Base-by-base conservation (phyloP, 2,797 vertebrate species). In the Monodelphis domestica region DNA sequence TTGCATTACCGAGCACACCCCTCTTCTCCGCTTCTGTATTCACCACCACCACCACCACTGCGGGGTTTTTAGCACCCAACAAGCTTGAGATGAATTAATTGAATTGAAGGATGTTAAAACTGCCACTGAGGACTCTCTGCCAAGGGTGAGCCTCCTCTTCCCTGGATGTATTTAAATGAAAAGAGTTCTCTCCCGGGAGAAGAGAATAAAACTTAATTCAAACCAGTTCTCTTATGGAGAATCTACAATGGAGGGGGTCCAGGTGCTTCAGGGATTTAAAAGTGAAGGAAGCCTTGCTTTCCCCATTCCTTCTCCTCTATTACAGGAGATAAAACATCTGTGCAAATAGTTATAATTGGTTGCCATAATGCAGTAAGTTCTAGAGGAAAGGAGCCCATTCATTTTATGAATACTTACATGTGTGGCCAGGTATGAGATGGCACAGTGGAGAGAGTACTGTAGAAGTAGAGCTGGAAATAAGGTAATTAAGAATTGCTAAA, bases 11-110 rank as follows among this genome's bases (percentile, higher is more conserved):
- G 88, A 91, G 90, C 54, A 53, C 63, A 53, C 53, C 95, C 96
- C 95, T 95, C 70, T 33, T 55, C 90, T 97, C 88, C 55, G 38
- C 53, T 92, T 95, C 93, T 70, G 92, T 90, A 89, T 94, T 97
- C 5, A 55, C 92, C 89, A 14, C 33, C 89, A 92, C 33, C 89
- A 92, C 78, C 50, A 89, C 87, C 90, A 91, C 4, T 38, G 2
- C 45, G 91, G 70, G n/a, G 38, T 50, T 30, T 38, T 45, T 38
- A 84, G 38, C 21, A 26, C 70, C 70, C 70, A 45, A 84, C 7
- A 45, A 84, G 21, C 21, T 84, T 84, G 70, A 50, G 70, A 84
- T 84, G 38, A 84, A 84, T 45, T 84, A 45, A 84, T 84, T 84
- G 70, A 78, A 45, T 45, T 38, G n/a, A 84, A 84, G 38, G 21